These are phyloP conservation scores for Lamprologus lemairii DNA, from an alignment of 2,113 vertebrate genomes.

Conservation along the genomic window DNA sequence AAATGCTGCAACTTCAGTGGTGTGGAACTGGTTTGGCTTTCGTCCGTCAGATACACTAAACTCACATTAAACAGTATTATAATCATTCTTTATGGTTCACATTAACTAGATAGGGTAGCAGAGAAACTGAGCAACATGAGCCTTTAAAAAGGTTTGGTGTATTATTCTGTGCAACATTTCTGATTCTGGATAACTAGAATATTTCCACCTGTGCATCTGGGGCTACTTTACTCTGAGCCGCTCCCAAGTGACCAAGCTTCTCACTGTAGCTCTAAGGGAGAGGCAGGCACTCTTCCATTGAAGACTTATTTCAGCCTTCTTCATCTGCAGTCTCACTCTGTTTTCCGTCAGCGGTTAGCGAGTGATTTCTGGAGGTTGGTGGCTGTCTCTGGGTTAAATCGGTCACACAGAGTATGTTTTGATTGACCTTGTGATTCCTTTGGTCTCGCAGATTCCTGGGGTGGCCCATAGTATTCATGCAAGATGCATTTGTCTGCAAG, in stretches of 20 bases:
- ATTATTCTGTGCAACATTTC: not conserved
- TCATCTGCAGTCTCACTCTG: not conserved
- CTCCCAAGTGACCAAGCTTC: not conserved
- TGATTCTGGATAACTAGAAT: not conserved
- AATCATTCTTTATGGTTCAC: not conserved
- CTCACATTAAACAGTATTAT: not conserved
- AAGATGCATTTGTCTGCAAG: not conserved
- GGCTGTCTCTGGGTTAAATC: not conserved
- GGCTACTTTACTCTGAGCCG: not conserved
- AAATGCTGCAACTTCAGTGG: fast-evolving
- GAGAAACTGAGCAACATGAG: not conserved
- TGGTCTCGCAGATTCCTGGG: not conserved
- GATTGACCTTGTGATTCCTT: not conserved
- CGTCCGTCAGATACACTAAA: not conserved
- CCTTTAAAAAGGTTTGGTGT: not conserved
- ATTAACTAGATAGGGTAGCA: not conserved
- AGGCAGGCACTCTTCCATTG: not conserved
- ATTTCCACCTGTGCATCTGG: not conserved
- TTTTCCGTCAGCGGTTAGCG: fast-evolving
- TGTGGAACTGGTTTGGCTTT: fast-evolving
- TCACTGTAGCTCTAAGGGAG: not conserved
- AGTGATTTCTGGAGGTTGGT: not conserved
- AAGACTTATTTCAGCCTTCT: fast-evolving
- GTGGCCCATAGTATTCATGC: not conserved
- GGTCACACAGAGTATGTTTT: not conserved